These are phyloP conservation scores for Pseudorectes ferrugineus DNA, from an alignment of 2,113 vertebrate genomes.

Conservation along the genomic window DNA sequence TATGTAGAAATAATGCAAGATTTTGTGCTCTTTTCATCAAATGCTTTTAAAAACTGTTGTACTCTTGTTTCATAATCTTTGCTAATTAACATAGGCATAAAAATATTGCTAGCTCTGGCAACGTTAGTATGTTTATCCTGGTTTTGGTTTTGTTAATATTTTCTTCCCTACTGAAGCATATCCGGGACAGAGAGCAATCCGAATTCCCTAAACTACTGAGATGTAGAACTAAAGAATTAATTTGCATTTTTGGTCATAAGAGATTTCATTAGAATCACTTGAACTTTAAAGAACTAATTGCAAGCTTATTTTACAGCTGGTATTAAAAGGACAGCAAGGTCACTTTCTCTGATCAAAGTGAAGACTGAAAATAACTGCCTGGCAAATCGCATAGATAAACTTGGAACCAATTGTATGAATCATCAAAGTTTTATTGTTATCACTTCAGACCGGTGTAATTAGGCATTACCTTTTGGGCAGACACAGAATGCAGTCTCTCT, in stretches of 20 bases:
- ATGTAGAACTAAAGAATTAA: conserved; percentile 28
- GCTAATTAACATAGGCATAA: not conserved
- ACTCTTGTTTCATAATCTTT: not conserved
- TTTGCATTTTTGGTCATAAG: conserved; percentile 46
- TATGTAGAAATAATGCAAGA: not conserved
- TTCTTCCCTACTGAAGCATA: not conserved
- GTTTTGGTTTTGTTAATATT: not conserved
- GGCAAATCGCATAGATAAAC: not conserved
- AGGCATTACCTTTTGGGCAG: not conserved
- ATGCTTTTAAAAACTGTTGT: not conserved
- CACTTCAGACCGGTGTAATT: not conserved
- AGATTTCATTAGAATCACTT: conserved; percentile 46
- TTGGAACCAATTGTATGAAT: conserved; percentile 2
- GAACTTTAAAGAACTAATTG: conserved; percentile 57
- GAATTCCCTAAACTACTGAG: not conserved
- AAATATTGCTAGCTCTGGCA: not conserved
- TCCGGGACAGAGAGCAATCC: not conserved
- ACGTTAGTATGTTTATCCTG: not conserved
- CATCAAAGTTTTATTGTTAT: conserved; percentile 22
- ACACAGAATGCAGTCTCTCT: not conserved
- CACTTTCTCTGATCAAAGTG: conserved; percentile 46
- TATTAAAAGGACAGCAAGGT: conserved; percentile 36
- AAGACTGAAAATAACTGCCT: conserved; percentile 21
- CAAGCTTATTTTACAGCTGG: conserved; percentile 12
- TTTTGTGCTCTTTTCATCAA: not conserved